phyloP scores from a whole-genome alignment of 1,140 invertebrate species.

The Temnothorax longispinosus region DNA sequence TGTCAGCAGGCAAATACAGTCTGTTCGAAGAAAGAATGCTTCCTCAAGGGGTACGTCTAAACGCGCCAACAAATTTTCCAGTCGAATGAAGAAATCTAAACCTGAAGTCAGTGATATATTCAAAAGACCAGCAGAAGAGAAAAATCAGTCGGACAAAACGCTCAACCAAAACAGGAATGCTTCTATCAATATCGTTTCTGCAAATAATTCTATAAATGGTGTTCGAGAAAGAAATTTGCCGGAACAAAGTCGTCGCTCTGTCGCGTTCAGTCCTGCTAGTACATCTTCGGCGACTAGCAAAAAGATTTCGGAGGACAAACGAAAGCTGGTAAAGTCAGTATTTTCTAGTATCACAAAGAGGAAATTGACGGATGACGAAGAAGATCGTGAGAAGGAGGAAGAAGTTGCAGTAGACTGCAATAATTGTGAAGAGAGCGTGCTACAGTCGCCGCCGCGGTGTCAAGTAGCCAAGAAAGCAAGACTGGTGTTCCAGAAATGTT shows the following conservation, averaged over 20 bases:
- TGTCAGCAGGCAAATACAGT: constrained; percentile 64
- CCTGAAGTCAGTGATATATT: neutral
- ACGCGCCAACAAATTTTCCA: constrained; percentile 61
- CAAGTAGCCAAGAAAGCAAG: constrained; percentile 81
- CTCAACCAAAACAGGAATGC: neutral
- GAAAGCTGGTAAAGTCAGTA: constrained; percentile 23
- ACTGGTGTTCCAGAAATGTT: constrained; percentile 88
- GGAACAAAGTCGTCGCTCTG: neutral
- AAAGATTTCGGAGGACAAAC: neutral
- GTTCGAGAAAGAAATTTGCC: neutral
- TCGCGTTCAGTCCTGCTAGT: neutral
- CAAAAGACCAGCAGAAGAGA: neutral
- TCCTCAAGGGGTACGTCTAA: constrained; percentile 72
- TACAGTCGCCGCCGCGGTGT: constrained; percentile 84
- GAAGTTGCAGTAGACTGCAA: constrained; percentile 64
- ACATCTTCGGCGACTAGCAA: neutral
- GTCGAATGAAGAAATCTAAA: constrained; percentile 65
- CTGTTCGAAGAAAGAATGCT: constrained; percentile 68
- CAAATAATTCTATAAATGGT: neutral
- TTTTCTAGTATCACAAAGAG: constrained; percentile 71
- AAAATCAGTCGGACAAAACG: neutral
- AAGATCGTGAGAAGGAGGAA: neutral
- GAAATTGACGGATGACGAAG: constrained; percentile 59
- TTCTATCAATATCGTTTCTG: neutral
- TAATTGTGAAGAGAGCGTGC: constrained; percentile 79